Evolutionary conservation across 2,113 vertebrate genomes (phyloP), one percentile per base, ranked within the genome.

Genomic region (Phycodurus eques): DNA sequence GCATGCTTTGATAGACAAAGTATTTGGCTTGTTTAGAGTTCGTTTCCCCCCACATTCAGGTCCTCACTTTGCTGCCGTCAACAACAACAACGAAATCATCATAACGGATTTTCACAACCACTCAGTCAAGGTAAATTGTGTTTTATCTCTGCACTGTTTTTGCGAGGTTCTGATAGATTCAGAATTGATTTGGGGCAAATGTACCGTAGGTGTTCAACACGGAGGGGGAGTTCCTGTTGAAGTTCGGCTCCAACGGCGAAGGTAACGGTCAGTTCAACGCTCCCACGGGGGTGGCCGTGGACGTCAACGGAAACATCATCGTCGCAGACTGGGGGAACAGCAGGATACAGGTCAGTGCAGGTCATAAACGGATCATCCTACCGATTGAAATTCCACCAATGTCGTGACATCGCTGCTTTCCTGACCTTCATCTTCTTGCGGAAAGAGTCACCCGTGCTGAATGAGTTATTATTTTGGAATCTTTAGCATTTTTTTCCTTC

Each of bases 251-350:
- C 5, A 98, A 96, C n/a, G 98, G 97, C 47, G 96, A 99, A 88
- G 97, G 97, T 47, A 98, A 98, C 3, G 98, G 97, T 12, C 98
- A 99, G 86, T 99, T 99, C 83, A 99, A 99, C 54, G 98, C 98
- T 42, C 98, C 98, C 27, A 99, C 98, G 0, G 98, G 98, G n/a
- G 96, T 99, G 35, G 97, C 97, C 0, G 98, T 99, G 88, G 97
- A 99, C 72, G 91, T 93, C 6, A 97, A 97, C 11, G 98, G 96
- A 54, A 99, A 99, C 92, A 98, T 99, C 86, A 98, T 99, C 0
- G 97, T 99, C 63, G 98, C 98, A 0, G 98, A 99, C 31, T 99
- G 98, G 98, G 98, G 98, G 65, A 99, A 99, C 93, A 99, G 97
- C 89, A 88, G 98, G 77, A 98, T 99, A 91, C 98, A 99, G 96